Percentiles rank a stretch among this genome's conserved stretches.
phyloP scores from a whole-genome alignment of 2,797 vertebrate genomes.

The Acanthurus leucopareius region DNA sequence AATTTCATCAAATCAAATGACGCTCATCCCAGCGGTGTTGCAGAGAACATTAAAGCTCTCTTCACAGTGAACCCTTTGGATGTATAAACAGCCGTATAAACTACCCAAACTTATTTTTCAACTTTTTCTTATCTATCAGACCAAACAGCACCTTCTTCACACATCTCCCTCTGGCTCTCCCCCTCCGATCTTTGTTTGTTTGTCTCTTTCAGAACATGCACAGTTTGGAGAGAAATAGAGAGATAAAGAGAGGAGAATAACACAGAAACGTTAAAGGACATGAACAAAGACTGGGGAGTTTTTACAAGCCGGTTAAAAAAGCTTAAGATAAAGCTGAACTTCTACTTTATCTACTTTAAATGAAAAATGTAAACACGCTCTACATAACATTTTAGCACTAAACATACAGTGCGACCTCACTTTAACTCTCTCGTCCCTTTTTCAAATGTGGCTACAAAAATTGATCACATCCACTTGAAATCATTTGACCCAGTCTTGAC shows the following conservation, averaged over 20 bases:
- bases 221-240: not conserved
- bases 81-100: constrained; percentile 20
- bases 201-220: not conserved
- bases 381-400: no score
- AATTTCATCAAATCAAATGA: constrained; percentile 3
- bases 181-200: constrained; percentile 29
- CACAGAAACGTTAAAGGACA: not conserved
- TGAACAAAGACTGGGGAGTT: not conserved
- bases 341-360: no score
- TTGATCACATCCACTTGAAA: no score
- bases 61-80: not conserved
- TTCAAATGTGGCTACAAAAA: no score
- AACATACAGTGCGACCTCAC: no score
- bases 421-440: no score
- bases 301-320: no score
- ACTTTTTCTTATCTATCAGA: constrained; percentile 6
- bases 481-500: no score
- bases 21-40: not conserved
- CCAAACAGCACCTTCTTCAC: constrained; percentile 12
- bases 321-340: not conserved
- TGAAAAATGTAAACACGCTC: no score
- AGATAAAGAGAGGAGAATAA: not conserved
- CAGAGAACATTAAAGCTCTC: constrained; percentile 6
- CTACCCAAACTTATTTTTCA: constrained; percentile 3
- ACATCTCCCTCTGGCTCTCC: constrained; percentile 7